Base-by-base conservation (phyloP, 2,797 vertebrate species). In the Gadopsis marmoratus region DNA sequence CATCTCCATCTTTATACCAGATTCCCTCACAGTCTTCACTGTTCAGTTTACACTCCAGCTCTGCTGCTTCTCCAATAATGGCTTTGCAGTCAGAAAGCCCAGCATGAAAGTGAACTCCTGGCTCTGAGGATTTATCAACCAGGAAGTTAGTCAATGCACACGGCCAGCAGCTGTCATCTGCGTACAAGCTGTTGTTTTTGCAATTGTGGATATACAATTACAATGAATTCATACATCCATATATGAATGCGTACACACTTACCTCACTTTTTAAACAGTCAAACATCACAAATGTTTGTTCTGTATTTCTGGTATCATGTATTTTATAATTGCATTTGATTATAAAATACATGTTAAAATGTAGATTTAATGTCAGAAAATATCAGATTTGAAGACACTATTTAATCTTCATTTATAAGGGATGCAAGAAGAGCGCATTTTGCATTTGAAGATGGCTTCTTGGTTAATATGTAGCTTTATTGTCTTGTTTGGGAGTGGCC, bases 1-100 rank as follows among this genome's bases (percentile, higher is more conserved):
- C 94, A 0, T 90, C 79, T 47, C 97, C 97, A 71, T 98, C 96
- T 88, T 96, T 97, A 88, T 95, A 97, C 97, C 97, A 98, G 74
- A 84, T 59, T n/a, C 96, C 97, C 3, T 89, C 79, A 56, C 96
- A 95, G 0, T 95, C 93, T 33, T 96, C 93, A 0, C 82, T 94
- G 91, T 93, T 96, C 83, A 98, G 85, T 83, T 95, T 95, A 74
- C 96, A 98, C 71, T 95, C 94, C 29, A 98, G 84, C 64, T 95
- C 89, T n/a, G 95, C 93, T 2, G 93, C 62, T 54, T 96, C 94
- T 56, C 97, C 97, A 33, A 95, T 89, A 74, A 92, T 83, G 53
- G 93, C 96, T 74, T 95, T 95, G 48, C 91, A 89, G 29, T 97
- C 96, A 17, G 94, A 90, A 78, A 98, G 94, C 12, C 94, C 96